phyloP scores from a whole-genome alignment of 2,113 vertebrate species.

The Epinephelus fuscoguttatus region DNA sequence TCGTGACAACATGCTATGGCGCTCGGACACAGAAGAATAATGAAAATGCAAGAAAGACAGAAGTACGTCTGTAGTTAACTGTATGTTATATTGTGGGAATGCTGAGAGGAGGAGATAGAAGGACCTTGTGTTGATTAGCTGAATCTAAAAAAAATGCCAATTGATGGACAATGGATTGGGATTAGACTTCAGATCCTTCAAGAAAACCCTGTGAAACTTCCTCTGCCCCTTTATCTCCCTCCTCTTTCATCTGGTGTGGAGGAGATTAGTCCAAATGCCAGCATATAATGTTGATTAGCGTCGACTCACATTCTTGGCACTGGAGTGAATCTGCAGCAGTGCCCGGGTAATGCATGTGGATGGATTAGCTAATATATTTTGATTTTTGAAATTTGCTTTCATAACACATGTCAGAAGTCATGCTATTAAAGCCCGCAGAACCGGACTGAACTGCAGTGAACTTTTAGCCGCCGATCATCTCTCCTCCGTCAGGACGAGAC shows the following conservation, averaged over 20 bases:
- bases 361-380: constrained; percentile 7
- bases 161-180: constrained; percentile 53
- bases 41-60: background rate
- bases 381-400: constrained; percentile 9
- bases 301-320: constrained; percentile 36
- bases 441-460: background rate
- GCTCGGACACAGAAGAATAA: background rate
- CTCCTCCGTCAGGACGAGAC: background rate
- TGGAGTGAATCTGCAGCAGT: constrained; percentile 21
- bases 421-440: background rate
- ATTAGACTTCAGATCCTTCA: constrained; percentile 55
- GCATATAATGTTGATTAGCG: constrained; percentile 46
- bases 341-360: background rate
- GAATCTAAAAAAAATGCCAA: constrained; percentile 46
- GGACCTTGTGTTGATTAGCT: constrained; percentile 29
- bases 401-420: constrained; percentile 6
- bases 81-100: background rate
- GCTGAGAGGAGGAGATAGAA: constrained; percentile 1
- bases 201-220: constrained; percentile 58
- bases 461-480: background rate
- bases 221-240: constrained; percentile 44
- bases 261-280: constrained; percentile 61
- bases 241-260: constrained; percentile 56
- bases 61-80: background rate
- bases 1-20: background rate